Percentiles rank a stretch among this genome's conserved stretches.
These are phyloP conservation scores for Aix galericulata DNA, from an alignment of 2,113 vertebrate species.

Conservation along the genomic window DNA sequence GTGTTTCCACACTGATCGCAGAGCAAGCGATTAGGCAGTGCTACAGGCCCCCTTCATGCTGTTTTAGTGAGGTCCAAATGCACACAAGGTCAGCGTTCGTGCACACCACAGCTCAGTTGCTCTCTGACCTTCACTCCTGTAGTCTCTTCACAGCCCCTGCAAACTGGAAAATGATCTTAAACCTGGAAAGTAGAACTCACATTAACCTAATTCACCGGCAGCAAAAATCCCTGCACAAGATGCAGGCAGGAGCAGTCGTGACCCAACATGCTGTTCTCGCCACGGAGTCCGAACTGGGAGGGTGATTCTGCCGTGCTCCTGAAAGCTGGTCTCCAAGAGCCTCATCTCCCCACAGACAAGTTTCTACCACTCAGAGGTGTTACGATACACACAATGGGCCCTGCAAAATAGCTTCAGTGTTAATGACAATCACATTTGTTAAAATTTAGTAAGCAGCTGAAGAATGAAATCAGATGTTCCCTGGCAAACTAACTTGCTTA, in stretches of 20 bases:
- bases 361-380: background rate
- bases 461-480: background rate
- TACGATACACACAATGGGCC: fast-evolving
- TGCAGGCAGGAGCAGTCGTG: background rate
- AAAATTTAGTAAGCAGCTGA: background rate
- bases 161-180: background rate
- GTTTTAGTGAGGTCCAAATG: background rate
- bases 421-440: fast-evolving
- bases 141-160: background rate
- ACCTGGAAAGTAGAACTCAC: background rate
- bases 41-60: background rate
- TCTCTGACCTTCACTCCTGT: background rate
- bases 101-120: background rate
- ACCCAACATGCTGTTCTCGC: background rate
- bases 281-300: background rate
- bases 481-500: conserved; percentile 3
- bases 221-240: background rate
- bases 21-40: background rate
- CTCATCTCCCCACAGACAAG: background rate
- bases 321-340: background rate
- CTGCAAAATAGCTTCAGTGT: background rate
- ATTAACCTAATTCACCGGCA: background rate
- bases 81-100: background rate
- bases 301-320: background rate
- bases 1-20: background rate